phyloP scores from a whole-genome alignment of 2,888 invertebrate genomes.

The Netelia virgata region DNA sequence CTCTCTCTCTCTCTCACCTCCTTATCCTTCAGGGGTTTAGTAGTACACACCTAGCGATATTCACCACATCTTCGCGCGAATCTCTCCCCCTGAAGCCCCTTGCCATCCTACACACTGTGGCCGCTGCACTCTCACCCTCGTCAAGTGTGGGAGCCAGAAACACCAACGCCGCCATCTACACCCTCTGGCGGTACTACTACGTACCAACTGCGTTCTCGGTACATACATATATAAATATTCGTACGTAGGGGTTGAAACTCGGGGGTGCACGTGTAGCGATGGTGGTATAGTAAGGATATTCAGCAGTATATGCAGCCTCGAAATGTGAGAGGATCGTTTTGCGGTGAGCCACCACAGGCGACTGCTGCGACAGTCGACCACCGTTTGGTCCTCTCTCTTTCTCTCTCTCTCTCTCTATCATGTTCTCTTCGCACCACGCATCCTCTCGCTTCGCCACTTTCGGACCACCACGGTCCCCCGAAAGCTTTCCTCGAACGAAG shows the following conservation, averaged over 20 bases:
- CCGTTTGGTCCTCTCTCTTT: slow-evolving; percentile 58
- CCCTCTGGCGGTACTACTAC: slow-evolving; percentile 24
- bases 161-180: slow-evolving; percentile 29
- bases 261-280: slow-evolving; percentile 21
- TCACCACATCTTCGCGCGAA: slow-evolving; percentile 59
- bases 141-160: slow-evolving; percentile 59
- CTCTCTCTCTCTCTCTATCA: slow-evolving; percentile 57
- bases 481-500: slow-evolving; percentile 45
- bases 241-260: slow-evolving; percentile 50
- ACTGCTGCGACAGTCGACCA: slow-evolving; percentile 81
- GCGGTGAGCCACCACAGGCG: slow-evolving; percentile 80
- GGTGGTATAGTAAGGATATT: slow-evolving; percentile 11
- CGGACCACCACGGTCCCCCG: slow-evolving; percentile 41
- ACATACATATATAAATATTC: slow-evolving; percentile 4
- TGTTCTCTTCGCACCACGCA: slow-evolving; percentile 65
- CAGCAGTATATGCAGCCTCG: slow-evolving; percentile 47
- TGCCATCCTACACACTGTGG: slow-evolving; percentile 26
- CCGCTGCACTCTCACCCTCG: slow-evolving; percentile 61
- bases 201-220: slow-evolving; percentile 60
- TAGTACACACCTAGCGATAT: slow-evolving; percentile 47
- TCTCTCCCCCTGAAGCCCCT: slow-evolving; percentile 66
- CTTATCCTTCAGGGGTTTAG: slow-evolving; percentile 35
- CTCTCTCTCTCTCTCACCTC: slow-evolving; percentile 63
- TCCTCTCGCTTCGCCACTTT: slow-evolving; percentile 70
- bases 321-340: slow-evolving; percentile 73